Base-by-base conservation (phyloP, 2,797 vertebrate genomes). In the Silurus aristotelis region DNA sequence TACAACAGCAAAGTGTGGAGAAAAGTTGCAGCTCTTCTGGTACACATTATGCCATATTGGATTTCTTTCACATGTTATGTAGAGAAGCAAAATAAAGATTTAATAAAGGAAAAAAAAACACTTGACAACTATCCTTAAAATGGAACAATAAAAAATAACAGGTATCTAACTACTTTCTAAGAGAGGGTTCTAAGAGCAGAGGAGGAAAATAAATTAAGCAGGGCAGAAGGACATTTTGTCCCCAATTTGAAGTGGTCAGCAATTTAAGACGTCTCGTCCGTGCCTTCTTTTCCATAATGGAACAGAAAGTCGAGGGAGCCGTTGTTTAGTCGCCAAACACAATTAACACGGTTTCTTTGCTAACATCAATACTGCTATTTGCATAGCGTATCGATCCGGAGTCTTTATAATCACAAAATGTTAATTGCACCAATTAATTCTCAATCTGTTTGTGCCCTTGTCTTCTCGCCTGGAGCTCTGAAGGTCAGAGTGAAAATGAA, bases 391-490 rank as follows among this genome's bases (percentile, higher is more conserved):
- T 99, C 95, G 97, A 99, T 97, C 96, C 92, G 89, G 92, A 96
- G 95, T 96, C 96, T 96, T 98, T 99, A 98, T 96, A 97, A 97
- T 96, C 93, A 94, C 96, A 96, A 97, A 97, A 98, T 95, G 96
- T 98, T 99, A 99, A 99, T 98, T 97, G 97, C 94, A 96, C 95
- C 97, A 99, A 99, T 99, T 99, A 98, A 98, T 98, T 97, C 95
- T 95, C 96, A 96, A 96, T 97, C 97, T 97, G 95, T 97, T 96
- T 94, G 92, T 95, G 95, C 95, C 95, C 94, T 94, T 95, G 94
- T 93, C 95, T 96, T 94, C 94, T 94, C 94, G 93, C 92, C 91
- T 95, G 94, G 92, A 96, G 95, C 92, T 89, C 92, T 96, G 96
- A 97, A 99, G 97, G 97, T 98, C 96, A 97, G 95, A 92, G 89